phyloP scores from a whole-genome alignment of 2,888 invertebrate species.

The Drosophila vallismaia region DNA sequence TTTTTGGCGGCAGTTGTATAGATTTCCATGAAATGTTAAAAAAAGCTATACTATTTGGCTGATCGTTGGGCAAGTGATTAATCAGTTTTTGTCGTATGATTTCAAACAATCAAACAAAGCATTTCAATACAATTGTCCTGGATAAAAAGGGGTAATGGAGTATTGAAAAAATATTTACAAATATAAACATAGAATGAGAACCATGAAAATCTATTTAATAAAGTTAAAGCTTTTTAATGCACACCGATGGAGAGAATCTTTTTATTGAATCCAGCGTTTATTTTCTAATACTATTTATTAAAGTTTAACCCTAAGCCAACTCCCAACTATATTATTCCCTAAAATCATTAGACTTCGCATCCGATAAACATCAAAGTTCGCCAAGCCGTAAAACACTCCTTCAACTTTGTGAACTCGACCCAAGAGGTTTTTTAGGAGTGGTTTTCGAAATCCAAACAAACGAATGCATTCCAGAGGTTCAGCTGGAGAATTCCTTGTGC shows the following conservation, averaged over 20 bases:
- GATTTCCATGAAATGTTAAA: not conserved
- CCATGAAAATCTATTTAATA: too few relatives aligned
- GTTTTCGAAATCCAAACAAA: conserved; percentile 28
- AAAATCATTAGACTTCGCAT: not conserved
- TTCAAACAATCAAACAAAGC: not conserved
- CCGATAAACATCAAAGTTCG: not conserved
- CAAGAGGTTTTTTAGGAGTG: not conserved
- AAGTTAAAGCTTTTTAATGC: too few relatives aligned
- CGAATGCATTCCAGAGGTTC: conserved; percentile 35
- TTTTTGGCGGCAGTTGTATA: not conserved
- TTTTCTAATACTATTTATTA: too few relatives aligned
- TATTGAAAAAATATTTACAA: too few relatives aligned
- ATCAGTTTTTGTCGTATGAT: not conserved
- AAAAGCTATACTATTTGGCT: not conserved
- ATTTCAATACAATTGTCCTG: not conserved
- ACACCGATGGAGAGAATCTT: too few relatives aligned
- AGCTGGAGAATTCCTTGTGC: conserved; percentile 39
- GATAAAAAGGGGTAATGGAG: not conserved
- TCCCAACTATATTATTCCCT: not conserved
- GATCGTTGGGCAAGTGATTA: conserved; percentile 6
- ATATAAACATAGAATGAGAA: too few relatives aligned
- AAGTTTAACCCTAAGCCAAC: too few relatives aligned
- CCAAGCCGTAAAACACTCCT: conserved; percentile 1
- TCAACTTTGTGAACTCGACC: conserved; percentile 9
- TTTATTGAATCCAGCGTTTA: too few relatives aligned